These are phyloP conservation scores for Bos javanicus DNA, from an alignment of 2,113 vertebrate species.

Conservation along the genomic window DNA sequence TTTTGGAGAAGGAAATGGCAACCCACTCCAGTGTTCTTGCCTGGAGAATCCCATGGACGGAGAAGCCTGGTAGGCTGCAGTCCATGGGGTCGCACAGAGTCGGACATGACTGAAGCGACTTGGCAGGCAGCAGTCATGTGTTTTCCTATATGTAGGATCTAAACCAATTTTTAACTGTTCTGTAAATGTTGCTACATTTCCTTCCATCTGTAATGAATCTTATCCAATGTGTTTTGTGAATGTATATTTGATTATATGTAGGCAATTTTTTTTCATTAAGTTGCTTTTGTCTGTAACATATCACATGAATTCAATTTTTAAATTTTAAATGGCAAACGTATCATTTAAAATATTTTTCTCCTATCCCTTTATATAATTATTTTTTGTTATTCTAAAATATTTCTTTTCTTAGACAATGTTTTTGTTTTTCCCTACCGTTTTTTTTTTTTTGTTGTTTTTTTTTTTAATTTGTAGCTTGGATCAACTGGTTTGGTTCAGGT, in stretches of 20 bases:
- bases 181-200: background rate
- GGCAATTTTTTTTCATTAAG: background rate
- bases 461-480: background rate
- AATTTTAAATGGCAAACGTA: background rate
- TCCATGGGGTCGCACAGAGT: too few relatives aligned
- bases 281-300: background rate
- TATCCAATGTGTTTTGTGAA: background rate
- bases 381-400: background rate
- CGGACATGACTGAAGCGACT: too few relatives aligned
- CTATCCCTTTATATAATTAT: background rate
- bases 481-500: background rate
- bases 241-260: background rate
- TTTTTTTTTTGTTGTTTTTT: too few relatives aligned
- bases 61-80: too few relatives aligned
- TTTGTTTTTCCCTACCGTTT: background rate
- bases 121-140: background rate
- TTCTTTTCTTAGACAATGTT: background rate
- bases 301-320: background rate
- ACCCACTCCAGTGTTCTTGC: too few relatives aligned
- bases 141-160: background rate
- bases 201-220: background rate
- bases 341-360: background rate
- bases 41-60: too few relatives aligned
- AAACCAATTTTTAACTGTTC: background rate
- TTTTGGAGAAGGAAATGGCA: background rate